Evolutionary conservation across 2,113 vertebrate species (phyloP), one percentile per base, ranked within the genome.

Genomic region (Strigops habroptila): DNA sequence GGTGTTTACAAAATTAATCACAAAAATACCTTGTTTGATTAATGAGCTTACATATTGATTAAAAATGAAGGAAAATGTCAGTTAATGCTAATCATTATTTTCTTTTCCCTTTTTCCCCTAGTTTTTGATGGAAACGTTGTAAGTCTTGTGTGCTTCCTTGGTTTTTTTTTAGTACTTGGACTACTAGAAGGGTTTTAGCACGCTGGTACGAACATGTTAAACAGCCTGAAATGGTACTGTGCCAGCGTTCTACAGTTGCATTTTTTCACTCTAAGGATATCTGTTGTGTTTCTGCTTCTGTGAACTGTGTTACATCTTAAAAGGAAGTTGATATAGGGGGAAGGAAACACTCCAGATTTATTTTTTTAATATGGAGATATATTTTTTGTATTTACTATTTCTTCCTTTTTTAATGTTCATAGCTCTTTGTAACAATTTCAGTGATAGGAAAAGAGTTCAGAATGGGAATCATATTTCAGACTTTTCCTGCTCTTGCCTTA

Each of bases 401-500:
- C 35, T 82, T 52, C 11, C 43, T 18, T 73, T 74, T 64, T n/a
- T 2, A 28, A 68, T 68, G 65, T 75, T 93, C 8, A 5, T 43
- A 68, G 83, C 14, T 92, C 86, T 91, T 88, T 82, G 49, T 79
- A 78, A 62, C 31, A 57, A 41, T 76, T 91, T 62, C 70, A 79
- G 1, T 76, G 41, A 64, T 92, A 76, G 84, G 82, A 93, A 93
- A 89, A 73, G 74, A 93, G 79, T 69, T 95, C 39, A 51, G 77
- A 93, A 75, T 93, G 65, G 81, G 88, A 90, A 41, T 83, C 1
- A 7, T 88, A 81, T 76, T 96, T 79, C 52, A 93, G 0, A 22
- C 41, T 82, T 31, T 95, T 96, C 88, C 95, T 86, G 60, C 74
- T 79, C 81, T 93, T 79, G 55, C 64, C 62, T 86, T 27, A 4